A percentile compares a stretch with the other conserved stretches of the same genome.
Evolutionary conservation across 2,888 invertebrate genomes (phyloP).

Genomic region (Chymomyza procnemis): DNA sequence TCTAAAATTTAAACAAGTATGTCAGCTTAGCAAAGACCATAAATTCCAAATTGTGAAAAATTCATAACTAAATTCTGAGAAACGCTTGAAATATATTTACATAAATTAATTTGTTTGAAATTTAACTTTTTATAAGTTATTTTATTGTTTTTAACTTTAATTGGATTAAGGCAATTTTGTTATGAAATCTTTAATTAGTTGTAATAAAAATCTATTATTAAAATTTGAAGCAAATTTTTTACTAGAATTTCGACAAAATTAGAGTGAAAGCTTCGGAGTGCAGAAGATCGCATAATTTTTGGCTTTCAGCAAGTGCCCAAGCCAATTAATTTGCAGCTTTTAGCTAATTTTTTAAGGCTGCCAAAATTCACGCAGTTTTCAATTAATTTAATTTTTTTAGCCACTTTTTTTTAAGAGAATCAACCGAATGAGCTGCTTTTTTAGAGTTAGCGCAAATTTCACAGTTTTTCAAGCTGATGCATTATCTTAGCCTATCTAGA

Average conservation of each 20-base stretch:
- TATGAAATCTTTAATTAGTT: not conserved
- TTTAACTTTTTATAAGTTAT: not conserved
- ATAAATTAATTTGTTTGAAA: not conserved
- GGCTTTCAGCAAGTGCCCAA: not conserved
- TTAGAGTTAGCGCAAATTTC: not conserved
- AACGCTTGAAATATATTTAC: not conserved
- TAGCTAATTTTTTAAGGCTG: not conserved
- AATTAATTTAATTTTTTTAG: not conserved
- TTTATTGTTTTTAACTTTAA: not conserved
- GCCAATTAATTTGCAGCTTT: not conserved
- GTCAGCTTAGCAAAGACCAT: not conserved
- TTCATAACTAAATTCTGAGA: not conserved
- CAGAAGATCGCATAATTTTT: not conserved
- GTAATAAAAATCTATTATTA: not conserved
- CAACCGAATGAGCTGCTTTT: not conserved
- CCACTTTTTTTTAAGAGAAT: too few species aligned
- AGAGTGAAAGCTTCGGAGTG: not conserved
- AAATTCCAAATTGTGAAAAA: not conserved
- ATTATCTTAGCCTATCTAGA: not conserved
- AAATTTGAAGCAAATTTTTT: not conserved
- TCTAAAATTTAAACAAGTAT: not conserved
- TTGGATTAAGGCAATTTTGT: not conserved
- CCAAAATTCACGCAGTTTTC: not conserved
- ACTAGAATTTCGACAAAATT: not conserved
- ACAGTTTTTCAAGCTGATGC: not conserved